Evolutionary conservation across 1,140 invertebrate genomes (phyloP), one percentile per base, ranked within the genome.

Genomic region (Apis dorsata): DNA sequence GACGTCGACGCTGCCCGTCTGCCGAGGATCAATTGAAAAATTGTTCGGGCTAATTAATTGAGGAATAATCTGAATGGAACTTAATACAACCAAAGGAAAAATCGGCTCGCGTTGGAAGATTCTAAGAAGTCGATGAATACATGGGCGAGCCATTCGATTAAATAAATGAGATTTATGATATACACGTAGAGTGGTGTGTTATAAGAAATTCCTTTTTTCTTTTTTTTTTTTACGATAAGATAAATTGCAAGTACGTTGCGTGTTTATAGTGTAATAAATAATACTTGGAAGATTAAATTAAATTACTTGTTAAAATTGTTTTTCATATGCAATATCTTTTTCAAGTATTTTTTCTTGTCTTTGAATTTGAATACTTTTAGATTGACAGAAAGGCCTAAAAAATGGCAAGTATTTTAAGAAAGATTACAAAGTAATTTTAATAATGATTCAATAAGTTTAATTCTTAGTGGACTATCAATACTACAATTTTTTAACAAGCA

Each of bases 11-110:
- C 21, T n/a, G 71, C 24, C 51, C 59, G 53, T 66, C 69, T 44
- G 63, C 70, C 73, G n/a, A 86, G 79, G 86, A 90, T 90, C 91
- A 90, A 92, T 93, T 91, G 90, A 90, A 91, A 91, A 91, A 92
- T 89, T 85, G 78, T 90, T 86, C 74, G 75, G 44, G 85, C 90
- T 90, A 90, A 91, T 93, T 92, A 91, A 92, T 90, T 89, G 90
- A 78, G 85, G 90, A 90, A 89, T 87, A 90, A 91, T 89, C 86
- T 79, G 86, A 88, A 85, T 84, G 76, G 79, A 78, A 72, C 71
- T 87, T 87, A 85, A 91, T 91, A 89, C 66, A 80, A 15, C 3
- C 17, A 19, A 2, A 66, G 44, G 4, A 13, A 8, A 19, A 66
- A 70, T 51, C 55, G 81, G 60, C 19, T 15, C 65, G n/a, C 53